Percentiles rank a stretch among this genome's conserved stretches.
Conservation (phyloP, 64 coral and sea anemone species). For the Hydrozoanthus tunicans region DNA sequence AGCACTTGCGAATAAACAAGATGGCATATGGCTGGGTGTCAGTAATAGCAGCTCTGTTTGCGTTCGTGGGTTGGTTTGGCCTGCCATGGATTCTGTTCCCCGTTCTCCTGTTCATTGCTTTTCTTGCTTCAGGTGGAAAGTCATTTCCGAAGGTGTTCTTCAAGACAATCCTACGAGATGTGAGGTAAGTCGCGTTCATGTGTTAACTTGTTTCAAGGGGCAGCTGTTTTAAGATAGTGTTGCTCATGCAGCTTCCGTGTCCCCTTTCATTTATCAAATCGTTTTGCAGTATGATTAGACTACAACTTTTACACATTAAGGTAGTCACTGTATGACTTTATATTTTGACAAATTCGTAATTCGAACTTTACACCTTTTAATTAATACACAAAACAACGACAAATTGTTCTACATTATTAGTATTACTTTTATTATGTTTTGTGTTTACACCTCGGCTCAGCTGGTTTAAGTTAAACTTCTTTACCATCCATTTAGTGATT, state of each 20-base stretch:
- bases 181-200: background rate
- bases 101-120: conserved; percentile 25
- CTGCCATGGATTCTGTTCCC: conserved; percentile 41
- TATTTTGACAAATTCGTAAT: too few relatives aligned
- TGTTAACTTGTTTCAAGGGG: background rate
- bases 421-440: too few relatives aligned
- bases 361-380: too few relatives aligned
- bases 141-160: conserved; percentile 29
- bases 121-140: conserved; percentile 48
- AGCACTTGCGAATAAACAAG: conserved; percentile 50
- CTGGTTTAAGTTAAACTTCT: too few relatives aligned
- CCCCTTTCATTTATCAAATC: too few relatives aligned
- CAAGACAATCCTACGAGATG: conserved; percentile 43
- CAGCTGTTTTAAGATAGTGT: background rate
- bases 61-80: conserved; percentile 35
- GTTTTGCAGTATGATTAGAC: too few relatives aligned
- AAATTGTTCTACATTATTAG: too few relatives aligned
- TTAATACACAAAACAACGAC: too few relatives aligned
- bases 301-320: too few relatives aligned
- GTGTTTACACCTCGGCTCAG: too few relatives aligned
- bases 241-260: background rate
- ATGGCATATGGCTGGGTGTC: conserved; percentile 43
- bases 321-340: too few relatives aligned
- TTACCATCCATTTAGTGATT: too few relatives aligned
- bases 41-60: conserved; percentile 11